phyloP scores from a whole-genome alignment of 2,113 vertebrate species.

The Pungitius pungitius region DNA sequence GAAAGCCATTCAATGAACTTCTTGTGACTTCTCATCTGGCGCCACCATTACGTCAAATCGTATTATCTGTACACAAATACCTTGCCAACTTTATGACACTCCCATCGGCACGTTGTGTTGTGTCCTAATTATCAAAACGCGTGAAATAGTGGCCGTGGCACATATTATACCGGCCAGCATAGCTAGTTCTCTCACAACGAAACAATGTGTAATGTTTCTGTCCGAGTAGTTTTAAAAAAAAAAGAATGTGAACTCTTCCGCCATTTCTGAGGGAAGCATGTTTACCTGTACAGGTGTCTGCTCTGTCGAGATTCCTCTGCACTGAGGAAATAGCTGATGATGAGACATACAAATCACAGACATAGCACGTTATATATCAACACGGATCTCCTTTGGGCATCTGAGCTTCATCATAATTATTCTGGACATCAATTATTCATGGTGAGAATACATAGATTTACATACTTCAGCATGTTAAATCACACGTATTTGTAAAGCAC shows the following conservation, averaged over 20 bases:
- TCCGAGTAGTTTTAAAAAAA: neutral
- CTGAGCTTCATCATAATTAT: slow-evolving; percentile 22
- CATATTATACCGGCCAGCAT: neutral
- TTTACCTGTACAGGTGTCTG: slow-evolving; percentile 85
- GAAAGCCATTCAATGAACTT: neutral
- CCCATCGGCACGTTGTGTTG: neutral
- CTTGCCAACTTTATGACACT: neutral
- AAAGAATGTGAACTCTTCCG: neutral
- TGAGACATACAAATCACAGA: slow-evolving; percentile 45
- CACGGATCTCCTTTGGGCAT: slow-evolving; percentile 1
- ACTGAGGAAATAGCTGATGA: slow-evolving; percentile 83
- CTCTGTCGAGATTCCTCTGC: slow-evolving; percentile 81
- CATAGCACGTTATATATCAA: slow-evolving; percentile 24
- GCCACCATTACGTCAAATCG: neutral
- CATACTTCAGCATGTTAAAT: slow-evolving; percentile 28
- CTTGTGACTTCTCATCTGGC: neutral
- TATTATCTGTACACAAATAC: neutral
- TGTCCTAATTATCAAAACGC: neutral
- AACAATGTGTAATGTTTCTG: neutral
- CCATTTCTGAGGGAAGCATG: neutral
- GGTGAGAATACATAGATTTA: slow-evolving; percentile 26
- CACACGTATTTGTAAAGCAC: neutral
- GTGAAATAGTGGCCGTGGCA: neutral
- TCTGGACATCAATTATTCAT: slow-evolving; percentile 44
- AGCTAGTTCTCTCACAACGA: neutral